These are phyloP conservation scores for Rotaria magnacalcarata DNA, from an alignment of 2,888 invertebrate genomes.

Conservation along the genomic window DNA sequence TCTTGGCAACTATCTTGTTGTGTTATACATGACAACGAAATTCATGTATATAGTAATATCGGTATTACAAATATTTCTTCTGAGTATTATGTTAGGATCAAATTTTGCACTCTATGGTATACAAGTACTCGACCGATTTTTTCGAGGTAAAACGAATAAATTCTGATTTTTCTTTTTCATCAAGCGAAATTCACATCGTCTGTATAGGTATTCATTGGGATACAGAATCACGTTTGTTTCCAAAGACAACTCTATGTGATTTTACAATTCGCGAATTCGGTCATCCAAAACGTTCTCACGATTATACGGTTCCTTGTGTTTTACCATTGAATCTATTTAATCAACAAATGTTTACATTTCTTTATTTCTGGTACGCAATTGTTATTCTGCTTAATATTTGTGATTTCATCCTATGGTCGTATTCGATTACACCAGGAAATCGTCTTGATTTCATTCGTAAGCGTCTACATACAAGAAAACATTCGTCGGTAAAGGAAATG, in stretches of 20 bases:
- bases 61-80: slow-evolving; percentile 42
- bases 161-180: background rate
- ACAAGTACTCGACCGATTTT: slow-evolving; percentile 40
- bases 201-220: slow-evolving; percentile 38
- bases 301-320: slow-evolving; percentile 48
- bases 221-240: slow-evolving; percentile 43
- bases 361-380: slow-evolving; percentile 45
- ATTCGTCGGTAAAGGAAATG: background rate
- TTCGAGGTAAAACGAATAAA: slow-evolving; percentile 29
- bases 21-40: slow-evolving; percentile 42
- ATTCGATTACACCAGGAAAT: slow-evolving; percentile 39
- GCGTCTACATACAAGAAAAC: slow-evolving; percentile 12
- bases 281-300: slow-evolving; percentile 45
- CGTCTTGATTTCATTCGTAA: slow-evolving; percentile 44
- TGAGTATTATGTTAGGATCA: slow-evolving; percentile 41
- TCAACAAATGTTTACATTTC: slow-evolving; percentile 47
- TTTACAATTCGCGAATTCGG: slow-evolving; percentile 44
- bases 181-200: background rate
- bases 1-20: slow-evolving; percentile 43
- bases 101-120: slow-evolving; percentile 45
- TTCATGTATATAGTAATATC: slow-evolving; percentile 41
- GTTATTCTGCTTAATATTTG: slow-evolving; percentile 38
- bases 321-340: slow-evolving; percentile 47
- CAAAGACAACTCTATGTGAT: slow-evolving; percentile 46
- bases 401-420: slow-evolving; percentile 40